Evolutionary conservation across 1,140 invertebrate species (phyloP).

Genomic region (Pogonognathellus flavescens): DNA sequence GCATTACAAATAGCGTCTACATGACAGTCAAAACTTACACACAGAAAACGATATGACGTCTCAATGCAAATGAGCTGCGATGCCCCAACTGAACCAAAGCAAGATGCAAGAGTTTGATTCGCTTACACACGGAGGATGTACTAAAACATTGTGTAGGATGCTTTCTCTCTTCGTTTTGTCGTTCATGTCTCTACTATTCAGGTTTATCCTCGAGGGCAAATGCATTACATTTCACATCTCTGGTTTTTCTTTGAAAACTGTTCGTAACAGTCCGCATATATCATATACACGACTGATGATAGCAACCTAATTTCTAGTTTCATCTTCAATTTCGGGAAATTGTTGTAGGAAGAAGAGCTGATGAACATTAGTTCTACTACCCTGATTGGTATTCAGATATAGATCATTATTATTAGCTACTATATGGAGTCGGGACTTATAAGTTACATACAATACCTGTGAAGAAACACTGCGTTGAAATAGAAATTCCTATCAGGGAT

Average conservation of each 20-base stretch:
- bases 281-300: no score
- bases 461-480: no score
- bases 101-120: constrained; percentile 23
- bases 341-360: neutral
- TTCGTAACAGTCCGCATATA: no score
- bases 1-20: no score
- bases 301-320: neutral
- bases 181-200: neutral
- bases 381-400: no score
- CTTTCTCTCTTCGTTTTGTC: neutral
- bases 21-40: neutral
- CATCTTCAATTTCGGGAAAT: neutral
- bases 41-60: constrained; percentile 18
- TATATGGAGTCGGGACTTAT: no score
- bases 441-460: no score
- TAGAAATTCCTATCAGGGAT: no score
- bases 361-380: no score
- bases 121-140: neutral
- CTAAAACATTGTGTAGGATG: no score
- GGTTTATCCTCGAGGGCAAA: constrained; percentile 8
- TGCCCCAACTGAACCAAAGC: neutral
- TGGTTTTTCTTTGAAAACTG: constrained; percentile 1
- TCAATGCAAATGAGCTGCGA: constrained; percentile 7
- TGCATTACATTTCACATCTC: constrained; percentile 14
- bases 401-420: no score